Evolutionary conservation across 1,140 invertebrate species (phyloP), one percentile per base, ranked within the genome.

Genomic region (Ephestia elutella): DNA sequence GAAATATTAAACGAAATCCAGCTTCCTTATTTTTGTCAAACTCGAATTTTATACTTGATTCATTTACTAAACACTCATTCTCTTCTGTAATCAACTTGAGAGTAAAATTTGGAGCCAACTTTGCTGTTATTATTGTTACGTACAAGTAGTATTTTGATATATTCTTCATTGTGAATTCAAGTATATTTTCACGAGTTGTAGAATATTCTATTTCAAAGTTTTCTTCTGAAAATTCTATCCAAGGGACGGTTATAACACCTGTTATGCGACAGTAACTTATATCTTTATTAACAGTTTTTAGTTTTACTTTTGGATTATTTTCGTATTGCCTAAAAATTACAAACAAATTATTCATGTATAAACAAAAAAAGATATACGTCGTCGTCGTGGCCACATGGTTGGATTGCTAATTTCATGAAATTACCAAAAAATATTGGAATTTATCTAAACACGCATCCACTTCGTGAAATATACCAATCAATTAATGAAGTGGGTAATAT

Each of bases 131-230:
- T 38, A 87, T 84, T n/a, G 79, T 78, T 0, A 86, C 62, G 30
- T 71, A 60, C 54, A 86, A 71, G 50, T 61, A 71, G 70, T 80
- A 79, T 62, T 86, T 87, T 5, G 82, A 87, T 25, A 87, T 50
- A 57, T 87, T 87, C 19, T 60, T 80, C 68, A 86, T 80, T 10
- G 72, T 76, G 56, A 87, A 87, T n/a, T 80, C 56, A 30, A 85
- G 68, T n/a, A 5, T 56, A 62, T 84, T 84, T 18, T 57, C 62
- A 19, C 48, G 49, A 56, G 71, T 73, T 35, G 57, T 38, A 18
- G 60, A 49, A 58, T 66, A 86, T 48, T 75, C 65, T 21, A 87
- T 68, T 72, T 86, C 79, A 70, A 86, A 87, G 57, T 79, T 78
- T 49, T 87, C 69, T 48, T 70, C 56, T 8, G 85, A 87, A 66